Evolutionary conservation across 1,140 invertebrate genomes (phyloP).

Genomic region (Nymphalis io): DNA sequence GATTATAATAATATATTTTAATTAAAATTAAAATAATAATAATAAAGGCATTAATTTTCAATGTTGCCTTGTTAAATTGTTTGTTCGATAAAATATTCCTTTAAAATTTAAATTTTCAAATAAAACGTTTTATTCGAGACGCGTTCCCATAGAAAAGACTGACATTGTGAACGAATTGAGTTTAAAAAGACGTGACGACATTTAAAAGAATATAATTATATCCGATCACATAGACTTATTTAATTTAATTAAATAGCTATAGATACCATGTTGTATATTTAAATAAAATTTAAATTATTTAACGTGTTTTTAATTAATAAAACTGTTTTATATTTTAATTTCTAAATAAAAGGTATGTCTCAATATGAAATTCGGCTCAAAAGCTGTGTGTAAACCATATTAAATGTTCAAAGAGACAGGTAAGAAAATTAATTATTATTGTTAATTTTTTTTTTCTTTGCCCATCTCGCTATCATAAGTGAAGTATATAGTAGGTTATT

Average conservation of each 20-base stretch:
- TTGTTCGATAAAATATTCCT: background rate
- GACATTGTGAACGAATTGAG: constrained; percentile 50
- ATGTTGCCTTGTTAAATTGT: background rate
- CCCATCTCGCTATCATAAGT: too few relatives aligned
- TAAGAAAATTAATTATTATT: too few relatives aligned
- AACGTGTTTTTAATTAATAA: constrained; percentile 22
- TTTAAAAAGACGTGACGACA: constrained; percentile 32
- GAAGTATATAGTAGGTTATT: too few relatives aligned
- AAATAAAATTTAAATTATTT: constrained; percentile 73
- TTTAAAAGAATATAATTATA: constrained; percentile 39
- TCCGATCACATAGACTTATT: constrained; percentile 70
- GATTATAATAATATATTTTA: background rate
- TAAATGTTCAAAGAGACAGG: too few relatives aligned
- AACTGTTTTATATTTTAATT: background rate
- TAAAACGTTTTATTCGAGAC: constrained; percentile 1
- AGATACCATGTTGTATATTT: constrained; percentile 76
- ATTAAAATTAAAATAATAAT: background rate
- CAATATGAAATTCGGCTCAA: too few relatives aligned
- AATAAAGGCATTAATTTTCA: background rate
- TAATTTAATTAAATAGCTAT: constrained; percentile 60
- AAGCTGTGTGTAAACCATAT: too few relatives aligned
- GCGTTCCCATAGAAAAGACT: constrained; percentile 42
- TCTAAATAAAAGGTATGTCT: too few relatives aligned
- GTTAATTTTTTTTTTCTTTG: too few relatives aligned
- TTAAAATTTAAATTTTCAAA: background rate